These are phyloP conservation scores for Xiphophorus hellerii DNA, from an alignment of 2,113 vertebrate genomes.

Conservation along the genomic window DNA sequence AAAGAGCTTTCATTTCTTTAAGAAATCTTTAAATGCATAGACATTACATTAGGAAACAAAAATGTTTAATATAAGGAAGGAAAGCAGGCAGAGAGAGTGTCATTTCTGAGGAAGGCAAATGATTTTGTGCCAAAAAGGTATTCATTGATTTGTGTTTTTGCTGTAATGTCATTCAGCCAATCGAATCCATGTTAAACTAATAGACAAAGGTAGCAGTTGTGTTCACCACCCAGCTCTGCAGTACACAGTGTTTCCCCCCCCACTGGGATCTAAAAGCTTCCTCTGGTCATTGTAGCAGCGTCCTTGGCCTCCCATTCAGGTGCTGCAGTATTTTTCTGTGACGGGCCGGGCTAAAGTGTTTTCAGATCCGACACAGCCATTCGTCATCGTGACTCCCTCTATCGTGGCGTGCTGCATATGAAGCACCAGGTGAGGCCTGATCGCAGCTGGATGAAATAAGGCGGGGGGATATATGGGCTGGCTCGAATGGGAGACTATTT, in stretches of 20 bases:
- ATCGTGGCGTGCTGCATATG: conserved; percentile 7
- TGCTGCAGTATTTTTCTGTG: conserved; percentile 57
- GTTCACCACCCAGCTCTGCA: conserved; percentile 1
- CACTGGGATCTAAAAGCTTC: conserved; percentile 61
- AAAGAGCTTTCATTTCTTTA: not conserved
- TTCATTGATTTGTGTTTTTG: not conserved
- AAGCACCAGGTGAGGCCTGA: conserved; percentile 31
- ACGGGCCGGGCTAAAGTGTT: conserved; percentile 50
- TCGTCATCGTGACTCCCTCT: conserved; percentile 17
- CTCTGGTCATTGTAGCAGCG: conserved; percentile 34
- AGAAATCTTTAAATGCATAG: not conserved
- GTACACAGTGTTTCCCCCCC: not conserved
- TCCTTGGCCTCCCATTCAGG: conserved; percentile 56
- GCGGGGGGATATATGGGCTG: conserved; percentile 13
- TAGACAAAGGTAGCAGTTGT: not conserved
- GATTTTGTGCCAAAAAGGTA: not conserved
- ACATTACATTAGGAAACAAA: conserved; percentile 1
- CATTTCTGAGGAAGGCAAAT: not conserved
- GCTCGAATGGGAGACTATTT: conserved; percentile 43
- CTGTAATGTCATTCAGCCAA: not conserved
- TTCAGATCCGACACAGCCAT: conserved; percentile 42
- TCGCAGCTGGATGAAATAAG: conserved; percentile 25
- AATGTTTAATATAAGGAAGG: not conserved
- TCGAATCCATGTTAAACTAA: not conserved
- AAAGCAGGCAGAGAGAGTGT: not conserved